phyloP scores from a whole-genome alignment of 2,888 invertebrate genomes.

The Bellardia pandia region DNA sequence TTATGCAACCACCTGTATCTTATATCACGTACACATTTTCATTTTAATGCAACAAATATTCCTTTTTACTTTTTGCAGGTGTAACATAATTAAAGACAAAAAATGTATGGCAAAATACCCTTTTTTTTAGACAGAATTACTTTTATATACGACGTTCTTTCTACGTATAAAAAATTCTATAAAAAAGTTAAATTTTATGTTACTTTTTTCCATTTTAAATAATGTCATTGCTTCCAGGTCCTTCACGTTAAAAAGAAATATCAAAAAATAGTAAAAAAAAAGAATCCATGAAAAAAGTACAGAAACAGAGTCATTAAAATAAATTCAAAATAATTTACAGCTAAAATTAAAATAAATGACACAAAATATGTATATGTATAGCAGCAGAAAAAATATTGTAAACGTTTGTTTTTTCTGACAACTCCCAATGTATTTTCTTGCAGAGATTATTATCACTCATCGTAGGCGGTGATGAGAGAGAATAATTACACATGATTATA shows the following conservation, averaged over 20 bases:
- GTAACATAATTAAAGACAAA: slow-evolving; percentile 64
- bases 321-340: slow-evolving; percentile 70
- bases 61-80: slow-evolving; percentile 59
- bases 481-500: too few species aligned
- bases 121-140: slow-evolving; percentile 55
- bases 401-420: slow-evolving; percentile 15
- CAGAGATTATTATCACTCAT: neutral
- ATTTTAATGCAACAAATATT: slow-evolving; percentile 61
- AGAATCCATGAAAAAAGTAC: slow-evolving; percentile 30
- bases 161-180: slow-evolving; percentile 39
- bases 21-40: slow-evolving; percentile 13
- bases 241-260: slow-evolving; percentile 57
- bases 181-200: slow-evolving; percentile 60
- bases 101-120: slow-evolving; percentile 57
- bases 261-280: slow-evolving; percentile 48
- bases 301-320: slow-evolving; percentile 67
- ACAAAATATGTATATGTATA: slow-evolving; percentile 47
- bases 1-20: slow-evolving; percentile 45
- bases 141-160: slow-evolving; percentile 28
- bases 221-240: slow-evolving; percentile 70
- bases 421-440: neutral
- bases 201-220: slow-evolving; percentile 55
- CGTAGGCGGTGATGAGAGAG: neutral
- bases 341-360: slow-evolving; percentile 77
- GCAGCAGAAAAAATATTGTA: slow-evolving; percentile 30